Percentiles rank a stretch among this genome's conserved stretches.
Evolutionary conservation across 2,888 invertebrate genomes (phyloP).

Genomic region (Gastracanthus pulcherrimus): DNA sequence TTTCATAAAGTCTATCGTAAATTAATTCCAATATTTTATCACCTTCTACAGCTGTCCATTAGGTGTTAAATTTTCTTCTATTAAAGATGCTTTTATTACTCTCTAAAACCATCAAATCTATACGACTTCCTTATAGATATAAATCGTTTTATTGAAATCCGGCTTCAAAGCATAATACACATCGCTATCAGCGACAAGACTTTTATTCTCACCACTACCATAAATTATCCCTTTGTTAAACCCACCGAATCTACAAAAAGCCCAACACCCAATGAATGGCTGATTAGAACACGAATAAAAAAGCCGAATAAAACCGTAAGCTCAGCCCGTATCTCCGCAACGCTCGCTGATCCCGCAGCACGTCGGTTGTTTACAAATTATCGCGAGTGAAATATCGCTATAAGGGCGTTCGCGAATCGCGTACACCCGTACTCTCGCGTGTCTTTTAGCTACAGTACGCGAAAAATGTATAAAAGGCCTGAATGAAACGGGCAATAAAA

Average conservation of each 20-base stretch:
- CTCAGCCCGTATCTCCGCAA: not conserved
- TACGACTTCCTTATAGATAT: no score
- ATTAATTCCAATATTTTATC: no score
- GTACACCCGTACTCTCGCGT: not conserved
- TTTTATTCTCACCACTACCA: not conserved
- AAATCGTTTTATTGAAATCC: not conserved
- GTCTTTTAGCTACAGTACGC: no score
- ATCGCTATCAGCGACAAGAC: not conserved
- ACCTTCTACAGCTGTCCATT: no score
- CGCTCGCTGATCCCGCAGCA: not conserved
- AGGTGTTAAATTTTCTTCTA: no score
- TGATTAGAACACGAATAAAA: not conserved
- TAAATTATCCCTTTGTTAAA: not conserved
- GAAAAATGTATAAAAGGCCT: not conserved
- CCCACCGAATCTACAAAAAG: not conserved
- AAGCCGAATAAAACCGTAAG: not conserved
- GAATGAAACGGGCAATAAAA: not conserved
- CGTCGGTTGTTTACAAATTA: conserved; percentile 24
- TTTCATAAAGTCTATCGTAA: no score
- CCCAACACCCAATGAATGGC: not conserved
- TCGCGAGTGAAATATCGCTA: conserved; percentile 10
- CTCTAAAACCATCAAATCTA: not conserved
- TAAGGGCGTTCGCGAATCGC: not conserved
- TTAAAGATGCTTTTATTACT: no score
- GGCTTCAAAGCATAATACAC: not conserved